phyloP scores from a whole-genome alignment of 2,113 vertebrate genomes.

The Grammomys dolichurus region DNA sequence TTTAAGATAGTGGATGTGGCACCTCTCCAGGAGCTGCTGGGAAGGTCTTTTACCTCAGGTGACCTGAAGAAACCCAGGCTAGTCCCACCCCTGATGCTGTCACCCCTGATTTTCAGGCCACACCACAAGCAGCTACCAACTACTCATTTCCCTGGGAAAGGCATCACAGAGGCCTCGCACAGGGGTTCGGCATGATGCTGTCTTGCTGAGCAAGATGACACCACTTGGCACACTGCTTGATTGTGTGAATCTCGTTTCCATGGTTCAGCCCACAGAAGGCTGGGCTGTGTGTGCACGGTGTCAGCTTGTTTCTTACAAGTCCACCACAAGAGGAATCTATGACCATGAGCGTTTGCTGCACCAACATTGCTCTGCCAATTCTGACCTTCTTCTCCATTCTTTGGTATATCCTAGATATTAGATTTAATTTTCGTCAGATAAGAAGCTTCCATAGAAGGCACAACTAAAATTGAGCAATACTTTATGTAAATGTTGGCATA shows the following conservation, averaged over 20 bases:
- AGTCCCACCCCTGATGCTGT: background rate
- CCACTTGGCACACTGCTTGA: background rate
- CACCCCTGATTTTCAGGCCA: background rate
- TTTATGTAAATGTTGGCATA: conserved; percentile 28
- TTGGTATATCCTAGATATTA: background rate
- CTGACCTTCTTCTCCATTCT: background rate
- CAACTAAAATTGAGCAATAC: background rate
- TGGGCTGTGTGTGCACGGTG: background rate
- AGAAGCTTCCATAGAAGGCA: background rate
- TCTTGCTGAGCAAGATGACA: background rate
- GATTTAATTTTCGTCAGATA: background rate
- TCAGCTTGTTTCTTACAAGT: background rate
- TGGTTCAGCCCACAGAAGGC: background rate
- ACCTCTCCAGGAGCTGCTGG: background rate
- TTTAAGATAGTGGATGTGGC: background rate
- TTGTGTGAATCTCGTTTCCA: background rate
- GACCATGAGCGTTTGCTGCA: background rate
- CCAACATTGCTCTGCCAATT: background rate
- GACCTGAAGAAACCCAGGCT: background rate
- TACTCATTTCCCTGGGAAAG: background rate
- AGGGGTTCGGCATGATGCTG: background rate
- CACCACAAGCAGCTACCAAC: background rate
- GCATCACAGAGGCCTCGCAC: background rate
- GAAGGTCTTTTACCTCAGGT: background rate
- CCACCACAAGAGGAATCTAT: background rate